Conservation (phyloP, 2,888 invertebrate genomes). For the Sinotaia quadrata region DNA sequence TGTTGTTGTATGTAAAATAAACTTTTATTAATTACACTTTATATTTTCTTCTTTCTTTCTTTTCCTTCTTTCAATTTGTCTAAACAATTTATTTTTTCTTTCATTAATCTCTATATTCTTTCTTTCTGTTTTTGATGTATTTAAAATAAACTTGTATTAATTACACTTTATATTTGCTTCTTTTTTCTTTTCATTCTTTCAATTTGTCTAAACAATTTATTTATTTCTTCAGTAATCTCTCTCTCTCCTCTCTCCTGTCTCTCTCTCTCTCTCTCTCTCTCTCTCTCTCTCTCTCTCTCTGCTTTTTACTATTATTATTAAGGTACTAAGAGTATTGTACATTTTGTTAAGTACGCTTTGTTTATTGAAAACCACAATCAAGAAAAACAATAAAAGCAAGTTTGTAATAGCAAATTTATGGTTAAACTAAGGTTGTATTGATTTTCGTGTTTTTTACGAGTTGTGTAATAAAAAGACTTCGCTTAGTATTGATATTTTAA, state of each 20-base stretch:
- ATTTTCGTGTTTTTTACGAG: too few relatives aligned
- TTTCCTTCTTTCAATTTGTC: neutral
- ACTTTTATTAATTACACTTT: neutral
- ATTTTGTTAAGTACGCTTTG: too few relatives aligned
- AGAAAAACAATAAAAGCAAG: too few relatives aligned
- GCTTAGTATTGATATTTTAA: too few relatives aligned
- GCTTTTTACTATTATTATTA: neutral
- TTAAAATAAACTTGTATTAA: neutral
- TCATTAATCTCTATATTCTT: neutral
- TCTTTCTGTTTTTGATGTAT: neutral
- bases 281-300: neutral
- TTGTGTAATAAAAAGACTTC: too few relatives aligned
- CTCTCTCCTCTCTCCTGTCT: slow-evolving; percentile 2
- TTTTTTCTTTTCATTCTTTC: neutral
- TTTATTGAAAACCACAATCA: too few relatives aligned
- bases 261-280: slow-evolving; percentile 8
- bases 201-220: neutral
- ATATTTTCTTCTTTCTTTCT: neutral
- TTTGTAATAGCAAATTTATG: too few relatives aligned
- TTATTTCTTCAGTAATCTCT: neutral
- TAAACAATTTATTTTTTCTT: neutral
- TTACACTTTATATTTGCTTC: neutral
- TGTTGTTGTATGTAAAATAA: neutral
- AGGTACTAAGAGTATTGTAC: too few relatives aligned
- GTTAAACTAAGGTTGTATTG: too few relatives aligned